These are phyloP conservation scores for Papilio helenus DNA, from an alignment of 1,140 invertebrate genomes.

Conservation along the genomic window DNA sequence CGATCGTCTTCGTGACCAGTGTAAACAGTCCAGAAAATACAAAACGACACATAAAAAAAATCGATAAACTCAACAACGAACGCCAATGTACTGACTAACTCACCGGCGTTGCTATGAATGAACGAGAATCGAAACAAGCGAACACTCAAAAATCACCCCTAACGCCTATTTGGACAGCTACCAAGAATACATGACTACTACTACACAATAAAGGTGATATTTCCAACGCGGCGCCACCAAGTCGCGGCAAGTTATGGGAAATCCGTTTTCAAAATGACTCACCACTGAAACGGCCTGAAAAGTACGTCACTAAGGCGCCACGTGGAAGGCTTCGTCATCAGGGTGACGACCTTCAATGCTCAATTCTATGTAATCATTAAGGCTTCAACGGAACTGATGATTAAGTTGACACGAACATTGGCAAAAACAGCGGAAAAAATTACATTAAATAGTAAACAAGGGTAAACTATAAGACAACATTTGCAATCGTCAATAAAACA, in stretches of 20 bases:
- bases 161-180: constrained; percentile 17
- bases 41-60: constrained; percentile 29
- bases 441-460: background rate
- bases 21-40: constrained; percentile 18
- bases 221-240: background rate
- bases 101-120: constrained; percentile 26
- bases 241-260: constrained; percentile 32
- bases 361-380: background rate
- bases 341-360: constrained; percentile 13
- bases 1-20: constrained; percentile 34
- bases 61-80: background rate
- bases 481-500: too few relatives aligned
- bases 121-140: background rate
- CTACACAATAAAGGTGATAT: constrained; percentile 21
- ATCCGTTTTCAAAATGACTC: constrained; percentile 37
- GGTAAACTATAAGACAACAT: background rate
- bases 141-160: constrained; percentile 29
- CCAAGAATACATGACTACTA: constrained; percentile 20
- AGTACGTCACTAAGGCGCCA: constrained; percentile 29
- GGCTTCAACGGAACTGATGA: background rate
- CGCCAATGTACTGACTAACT: constrained; percentile 3
- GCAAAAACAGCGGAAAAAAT: background rate
- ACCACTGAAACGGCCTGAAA: constrained; percentile 39
- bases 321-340: constrained; percentile 12
- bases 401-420: background rate